Evolutionary conservation across 2,888 invertebrate genomes (phyloP).

Genomic region (Stenichneumon culpator): DNA sequence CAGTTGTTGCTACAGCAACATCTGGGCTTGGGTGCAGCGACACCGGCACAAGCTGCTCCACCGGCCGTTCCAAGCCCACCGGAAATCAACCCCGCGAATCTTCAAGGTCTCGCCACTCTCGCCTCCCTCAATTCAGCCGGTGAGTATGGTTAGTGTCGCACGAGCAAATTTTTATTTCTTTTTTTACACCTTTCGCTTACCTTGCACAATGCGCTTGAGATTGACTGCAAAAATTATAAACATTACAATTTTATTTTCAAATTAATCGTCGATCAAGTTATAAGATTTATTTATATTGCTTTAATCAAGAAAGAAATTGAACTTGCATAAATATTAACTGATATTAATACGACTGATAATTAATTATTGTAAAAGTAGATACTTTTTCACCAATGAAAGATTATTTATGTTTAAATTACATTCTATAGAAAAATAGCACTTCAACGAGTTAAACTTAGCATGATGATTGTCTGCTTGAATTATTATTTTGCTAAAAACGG

Average conservation of each 20-base stretch:
- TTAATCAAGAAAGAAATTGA: not conserved
- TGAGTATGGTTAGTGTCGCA: conserved; percentile 83
- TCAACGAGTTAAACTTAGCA: not conserved
- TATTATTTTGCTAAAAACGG: not conserved
- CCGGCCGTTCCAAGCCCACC: conserved; percentile 80
- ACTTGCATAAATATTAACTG: too few relatives aligned
- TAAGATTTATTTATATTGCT: not conserved
- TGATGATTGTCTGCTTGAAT: not conserved
- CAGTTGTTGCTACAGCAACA: conserved; percentile 85
- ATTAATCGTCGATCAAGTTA: not conserved
- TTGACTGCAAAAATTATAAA: not conserved
- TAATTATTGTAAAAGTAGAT: not conserved
- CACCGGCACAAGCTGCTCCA: conserved; percentile 85
- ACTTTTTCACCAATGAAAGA: not conserved
- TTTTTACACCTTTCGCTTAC: conserved; percentile 8
- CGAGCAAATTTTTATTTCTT: conserved; percentile 58
- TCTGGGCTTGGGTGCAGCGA: conserved; percentile 86
- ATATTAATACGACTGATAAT: too few relatives aligned
- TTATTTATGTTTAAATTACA: not conserved
- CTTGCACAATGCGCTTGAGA: not conserved
- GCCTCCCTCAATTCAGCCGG: conserved; percentile 83
- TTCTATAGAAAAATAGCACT: not conserved
- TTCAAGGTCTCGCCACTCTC: conserved; percentile 89
- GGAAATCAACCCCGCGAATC: conserved; percentile 87
- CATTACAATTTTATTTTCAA: not conserved